Evolutionary conservation across 2,797 vertebrate genomes (phyloP).

Genomic region (Gouania willdenowi): DNA sequence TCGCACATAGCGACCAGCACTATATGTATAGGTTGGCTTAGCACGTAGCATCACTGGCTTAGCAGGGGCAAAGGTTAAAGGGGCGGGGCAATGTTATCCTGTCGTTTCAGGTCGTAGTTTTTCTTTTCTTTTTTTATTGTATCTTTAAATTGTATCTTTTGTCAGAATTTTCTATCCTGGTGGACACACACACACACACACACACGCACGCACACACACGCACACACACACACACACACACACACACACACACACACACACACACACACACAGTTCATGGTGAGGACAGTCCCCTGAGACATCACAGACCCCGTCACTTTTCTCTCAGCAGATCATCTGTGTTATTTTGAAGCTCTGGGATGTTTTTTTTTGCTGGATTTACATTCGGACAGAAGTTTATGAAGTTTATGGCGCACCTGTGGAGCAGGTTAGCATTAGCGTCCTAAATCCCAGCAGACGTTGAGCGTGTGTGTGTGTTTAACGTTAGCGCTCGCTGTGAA

Average conservation of each 20-base stretch:
- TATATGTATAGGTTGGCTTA: too few relatives aligned
- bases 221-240: too few relatives aligned
- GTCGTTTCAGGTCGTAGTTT: too few relatives aligned
- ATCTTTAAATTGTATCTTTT: too few relatives aligned
- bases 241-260: slow-evolving; percentile 54
- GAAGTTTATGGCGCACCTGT: slow-evolving; percentile 21
- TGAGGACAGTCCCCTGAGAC: slow-evolving; percentile 46
- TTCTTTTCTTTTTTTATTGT: slow-evolving; percentile 2
- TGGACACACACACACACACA: slow-evolving; percentile 22
- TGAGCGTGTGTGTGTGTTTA: slow-evolving; percentile 5
- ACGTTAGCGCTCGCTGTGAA: slow-evolving; percentile 22
- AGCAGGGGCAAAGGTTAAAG: too few relatives aligned
- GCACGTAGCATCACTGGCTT: too few relatives aligned
- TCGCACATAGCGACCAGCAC: too few relatives aligned
- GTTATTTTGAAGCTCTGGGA: slow-evolving; percentile 19
- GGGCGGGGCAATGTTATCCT: too few relatives aligned
- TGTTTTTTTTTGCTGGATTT: slow-evolving; percentile 19
- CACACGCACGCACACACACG: slow-evolving; percentile 22
- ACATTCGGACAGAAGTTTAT: slow-evolving; percentile 16
- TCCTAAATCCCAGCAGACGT: slow-evolving; percentile 3
- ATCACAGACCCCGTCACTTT: slow-evolving; percentile 41
- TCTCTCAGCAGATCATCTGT: too few relatives aligned
- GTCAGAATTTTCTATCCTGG: too few relatives aligned
- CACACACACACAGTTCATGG: slow-evolving; percentile 44
- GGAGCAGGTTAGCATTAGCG: slow-evolving; percentile 23